phyloP scores from a whole-genome alignment of 35 echinoderm and acorn worm genomes.

The Ptychodera flava region DNA sequence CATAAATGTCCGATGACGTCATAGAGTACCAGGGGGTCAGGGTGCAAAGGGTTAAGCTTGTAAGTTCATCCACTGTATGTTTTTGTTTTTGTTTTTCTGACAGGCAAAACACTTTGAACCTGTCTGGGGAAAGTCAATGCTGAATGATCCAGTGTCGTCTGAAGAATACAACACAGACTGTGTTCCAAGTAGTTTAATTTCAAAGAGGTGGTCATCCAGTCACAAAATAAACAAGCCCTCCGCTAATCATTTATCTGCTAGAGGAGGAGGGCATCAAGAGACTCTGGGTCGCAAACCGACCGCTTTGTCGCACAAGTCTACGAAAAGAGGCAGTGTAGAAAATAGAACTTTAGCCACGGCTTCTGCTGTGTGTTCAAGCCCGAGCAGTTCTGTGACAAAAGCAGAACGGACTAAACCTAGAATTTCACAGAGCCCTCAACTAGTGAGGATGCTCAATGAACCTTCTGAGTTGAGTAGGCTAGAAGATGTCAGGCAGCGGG shows the following conservation, averaged over 20 bases:
- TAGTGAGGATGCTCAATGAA: background rate
- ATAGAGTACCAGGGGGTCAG: too few relatives aligned
- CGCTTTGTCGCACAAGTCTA: background rate
- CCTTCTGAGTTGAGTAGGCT: background rate
- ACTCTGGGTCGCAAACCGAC: too few relatives aligned
- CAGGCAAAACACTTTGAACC: slow-evolving; percentile 97
- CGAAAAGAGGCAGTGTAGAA: background rate
- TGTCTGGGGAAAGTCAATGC: slow-evolving; percentile 75
- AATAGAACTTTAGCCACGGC: too few relatives aligned
- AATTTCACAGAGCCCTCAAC: background rate
- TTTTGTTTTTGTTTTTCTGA: too few relatives aligned
- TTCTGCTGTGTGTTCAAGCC: too few relatives aligned
- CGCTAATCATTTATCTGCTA: background rate
- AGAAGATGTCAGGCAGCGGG: background rate
- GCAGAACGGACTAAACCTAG: background rate
- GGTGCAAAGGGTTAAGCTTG: too few relatives aligned
- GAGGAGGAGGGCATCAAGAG: too few relatives aligned
- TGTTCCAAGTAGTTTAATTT: background rate
- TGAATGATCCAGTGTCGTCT: background rate
- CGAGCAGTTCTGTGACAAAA: too few relatives aligned
- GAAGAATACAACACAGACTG: background rate
- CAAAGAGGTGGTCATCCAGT: background rate
- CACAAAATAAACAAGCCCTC: background rate
- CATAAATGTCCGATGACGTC: too few relatives aligned
- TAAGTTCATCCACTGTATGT: too few relatives aligned